A percentile compares a stretch with the other conserved stretches of the same genome.
phyloP scores from a whole-genome alignment of 2,113 vertebrate species.

The Danio rerio region GRCz12tu NC_133180.1:14488501-14489000 shows the following conservation, averaged over 20 bases:
- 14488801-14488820: constrained; percentile 70
- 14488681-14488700: constrained; percentile 47
- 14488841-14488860: constrained; percentile 52
- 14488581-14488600: not conserved
- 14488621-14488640: not conserved
- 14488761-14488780: constrained; percentile 77
- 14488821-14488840: constrained; percentile 77
- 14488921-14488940: not conserved
- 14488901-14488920: not conserved
- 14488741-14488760: constrained; percentile 13
- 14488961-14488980: too few species aligned
- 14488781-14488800: constrained; percentile 73
- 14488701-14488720: constrained; percentile 14
- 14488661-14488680: constrained; percentile 53
- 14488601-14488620: not conserved
- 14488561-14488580: not conserved
- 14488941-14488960: not conserved
- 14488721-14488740: not conserved
- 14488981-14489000: too few species aligned
- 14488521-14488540: too few species aligned
- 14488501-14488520: too few species aligned
- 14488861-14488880: constrained; percentile 5
- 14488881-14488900: not conserved
- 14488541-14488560: not conserved
- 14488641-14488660: not conserved